A percentile compares a stretch with the other conserved stretches of the same genome.
Conservation (phyloP, 2,888 invertebrate genomes). For the Cephus nigrinus region DNA sequence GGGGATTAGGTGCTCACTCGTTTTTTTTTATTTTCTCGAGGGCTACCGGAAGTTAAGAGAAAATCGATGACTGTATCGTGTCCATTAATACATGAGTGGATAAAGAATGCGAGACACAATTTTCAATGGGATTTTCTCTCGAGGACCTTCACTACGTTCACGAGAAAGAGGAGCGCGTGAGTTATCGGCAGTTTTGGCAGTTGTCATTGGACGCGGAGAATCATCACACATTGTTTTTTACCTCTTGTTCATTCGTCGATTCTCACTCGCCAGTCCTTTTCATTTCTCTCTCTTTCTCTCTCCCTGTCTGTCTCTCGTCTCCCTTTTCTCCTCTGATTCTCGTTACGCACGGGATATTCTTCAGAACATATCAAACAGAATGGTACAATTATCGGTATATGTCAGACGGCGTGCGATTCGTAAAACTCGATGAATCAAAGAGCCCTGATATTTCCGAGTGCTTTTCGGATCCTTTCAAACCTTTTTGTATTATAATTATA, state of each 20-base stretch:
- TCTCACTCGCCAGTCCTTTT: no score
- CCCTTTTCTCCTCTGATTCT: neutral
- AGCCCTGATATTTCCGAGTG: constrained; percentile 6
- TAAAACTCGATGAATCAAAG: neutral
- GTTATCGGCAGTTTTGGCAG: constrained; percentile 10
- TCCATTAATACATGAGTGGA: no score
- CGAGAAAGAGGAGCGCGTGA: neutral
- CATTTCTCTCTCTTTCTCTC: no score
- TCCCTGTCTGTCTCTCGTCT: no score
- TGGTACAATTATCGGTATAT: constrained; percentile 20
- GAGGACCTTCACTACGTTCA: no score
- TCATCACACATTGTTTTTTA: neutral
- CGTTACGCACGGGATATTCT: constrained; percentile 17
- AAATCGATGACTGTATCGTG: neutral
- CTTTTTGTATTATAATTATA: neutral
- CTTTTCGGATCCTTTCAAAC: neutral
- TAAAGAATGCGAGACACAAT: no score
- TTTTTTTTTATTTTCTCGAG: neutral
- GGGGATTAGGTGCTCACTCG: constrained; percentile 9
- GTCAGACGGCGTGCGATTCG: neutral
- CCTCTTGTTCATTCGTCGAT: neutral
- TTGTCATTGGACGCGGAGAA: constrained; percentile 17
- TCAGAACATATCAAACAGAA: constrained; percentile 20
- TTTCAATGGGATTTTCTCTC: no score
- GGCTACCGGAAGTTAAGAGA: neutral